phyloP scores from a whole-genome alignment of 2,113 vertebrate genomes.

The Solea solea region DNA sequence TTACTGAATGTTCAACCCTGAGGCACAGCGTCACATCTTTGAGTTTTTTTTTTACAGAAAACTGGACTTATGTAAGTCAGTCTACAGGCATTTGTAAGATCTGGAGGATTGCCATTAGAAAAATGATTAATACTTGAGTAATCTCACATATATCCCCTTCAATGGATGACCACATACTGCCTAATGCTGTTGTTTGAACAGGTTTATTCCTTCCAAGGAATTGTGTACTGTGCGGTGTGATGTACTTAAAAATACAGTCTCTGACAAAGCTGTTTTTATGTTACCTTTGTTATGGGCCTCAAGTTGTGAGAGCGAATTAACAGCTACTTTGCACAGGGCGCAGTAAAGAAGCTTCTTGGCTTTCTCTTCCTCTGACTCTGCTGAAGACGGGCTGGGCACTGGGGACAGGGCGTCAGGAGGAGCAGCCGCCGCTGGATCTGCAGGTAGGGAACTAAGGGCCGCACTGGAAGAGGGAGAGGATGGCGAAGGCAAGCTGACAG shows the following conservation, averaged over 20 bases:
- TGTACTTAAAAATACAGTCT: background rate
- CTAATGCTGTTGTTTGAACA: conserved; percentile 2
- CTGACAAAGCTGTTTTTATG: conserved; percentile 1
- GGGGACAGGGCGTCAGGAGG: conserved; percentile 67
- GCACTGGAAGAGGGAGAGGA: conserved; percentile 57
- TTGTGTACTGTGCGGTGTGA: background rate
- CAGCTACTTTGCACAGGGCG: conserved; percentile 92
- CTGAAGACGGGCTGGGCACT: conserved; percentile 63
- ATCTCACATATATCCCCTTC: too few species aligned
- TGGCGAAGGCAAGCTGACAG: conserved; percentile 60
- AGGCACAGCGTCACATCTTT: too few species aligned
- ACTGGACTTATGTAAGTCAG: too few species aligned
- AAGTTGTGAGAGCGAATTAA: conserved; percentile 92
- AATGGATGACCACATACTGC: background rate
- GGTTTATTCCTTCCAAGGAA: background rate
- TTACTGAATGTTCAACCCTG: too few species aligned
- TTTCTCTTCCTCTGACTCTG: conserved; percentile 89
- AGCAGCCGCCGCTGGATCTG: conserved; percentile 44
- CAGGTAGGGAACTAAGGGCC: conserved; percentile 36
- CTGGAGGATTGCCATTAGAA: too few species aligned
- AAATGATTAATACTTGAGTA: too few species aligned
- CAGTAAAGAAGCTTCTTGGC: conserved; percentile 93
- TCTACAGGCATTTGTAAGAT: too few species aligned
- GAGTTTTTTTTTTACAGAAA: too few species aligned
- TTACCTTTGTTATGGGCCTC: conserved; percentile 95